Evolutionary conservation across 2,888 invertebrate genomes (phyloP).

Genomic region (Anaspis maculata): DNA sequence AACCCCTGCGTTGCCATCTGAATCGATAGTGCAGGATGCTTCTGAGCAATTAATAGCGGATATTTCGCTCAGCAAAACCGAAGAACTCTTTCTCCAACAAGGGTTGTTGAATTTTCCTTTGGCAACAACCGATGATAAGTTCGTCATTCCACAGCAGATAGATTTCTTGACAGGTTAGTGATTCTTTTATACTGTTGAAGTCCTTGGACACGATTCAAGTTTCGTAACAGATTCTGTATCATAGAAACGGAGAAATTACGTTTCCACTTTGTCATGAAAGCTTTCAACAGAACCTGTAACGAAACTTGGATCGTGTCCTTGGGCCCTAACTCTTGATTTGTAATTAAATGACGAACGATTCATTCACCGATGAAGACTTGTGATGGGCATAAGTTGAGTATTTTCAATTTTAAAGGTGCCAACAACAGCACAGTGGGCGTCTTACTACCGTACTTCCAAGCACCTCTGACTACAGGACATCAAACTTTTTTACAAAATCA

Average conservation of each 20-base stretch:
- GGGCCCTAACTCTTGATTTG: too few species aligned
- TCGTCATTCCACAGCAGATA: slow-evolving; percentile 25
- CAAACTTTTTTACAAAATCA: slow-evolving; percentile 13
- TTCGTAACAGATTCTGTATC: too few species aligned
- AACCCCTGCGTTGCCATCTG: background rate
- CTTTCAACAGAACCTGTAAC: too few species aligned
- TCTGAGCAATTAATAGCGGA: slow-evolving; percentile 21
- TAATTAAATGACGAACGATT: too few species aligned
- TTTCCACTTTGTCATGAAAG: too few species aligned
- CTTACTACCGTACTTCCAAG: slow-evolving; percentile 30
- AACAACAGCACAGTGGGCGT: slow-evolving; percentile 22
- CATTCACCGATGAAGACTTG: too few species aligned
- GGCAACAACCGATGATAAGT: slow-evolving; percentile 26
- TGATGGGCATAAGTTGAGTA: too few species aligned
- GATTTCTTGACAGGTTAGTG: slow-evolving; percentile 31
- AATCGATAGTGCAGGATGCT: slow-evolving; percentile 1
- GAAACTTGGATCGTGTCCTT: too few species aligned
- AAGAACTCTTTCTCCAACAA: slow-evolving; percentile 33
- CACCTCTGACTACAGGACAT: slow-evolving; percentile 27
- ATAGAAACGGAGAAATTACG: too few species aligned
- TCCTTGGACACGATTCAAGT: slow-evolving; percentile 1
- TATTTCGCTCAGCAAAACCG: slow-evolving; percentile 30
- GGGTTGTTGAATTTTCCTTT: slow-evolving; percentile 32
- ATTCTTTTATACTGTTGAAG: background rate
- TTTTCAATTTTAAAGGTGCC: too few species aligned